Evolutionary conservation across 2,113 vertebrate species (phyloP), one percentile per base, ranked within the genome.

Genomic region (Semicossyphus pulcher): DNA sequence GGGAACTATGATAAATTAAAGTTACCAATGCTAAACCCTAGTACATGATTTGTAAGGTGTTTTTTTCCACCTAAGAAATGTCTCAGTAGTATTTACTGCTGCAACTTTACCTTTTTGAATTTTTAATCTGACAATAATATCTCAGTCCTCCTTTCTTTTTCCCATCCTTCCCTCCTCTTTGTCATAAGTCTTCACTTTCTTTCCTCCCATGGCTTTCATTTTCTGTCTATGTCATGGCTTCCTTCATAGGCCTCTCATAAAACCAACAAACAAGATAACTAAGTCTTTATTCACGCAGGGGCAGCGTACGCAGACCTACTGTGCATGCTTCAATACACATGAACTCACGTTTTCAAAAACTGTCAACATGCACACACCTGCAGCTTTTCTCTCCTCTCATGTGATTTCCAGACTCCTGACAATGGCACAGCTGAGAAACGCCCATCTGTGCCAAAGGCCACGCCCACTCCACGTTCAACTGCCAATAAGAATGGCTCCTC

Each of bases 401-500:
- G 56, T 83, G 25, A 60, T 60, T 63, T 69, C 25, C 70, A 94
- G 92, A 86, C 82, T 76, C 81, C 91, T 52, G 91, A 93, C 67
- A 91, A 88, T 34, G 74, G 72, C 10, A 53, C 74, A 5, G 45
- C 84, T 12, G 91, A 90, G 14, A 97, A 96, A 89, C 81, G 89
- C 49, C 37, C 94, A 1, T 93, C 96, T 21, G 95, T 94, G 84
- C 87, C 89, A 70, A 95, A 93, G 81, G 84, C 90, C 53, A 88
- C 84, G 0, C 60, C 88, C 21, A 57, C 81, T 10, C 52, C 86
- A 6, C 83, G 86, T 29, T 49, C 85, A 9, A 65, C 92, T 0
- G 81, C 92, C 7, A 86, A 91, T 23, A 97, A 96, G 89, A 72
- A 92, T 0, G 64, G 85, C 0, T 89, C 90, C 23, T 83, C 66